Percentiles rank a stretch among this genome's conserved stretches.
These are phyloP conservation scores for Agrochola lota DNA, from an alignment of 2,888 invertebrate species.

Conservation along the genomic window DNA sequence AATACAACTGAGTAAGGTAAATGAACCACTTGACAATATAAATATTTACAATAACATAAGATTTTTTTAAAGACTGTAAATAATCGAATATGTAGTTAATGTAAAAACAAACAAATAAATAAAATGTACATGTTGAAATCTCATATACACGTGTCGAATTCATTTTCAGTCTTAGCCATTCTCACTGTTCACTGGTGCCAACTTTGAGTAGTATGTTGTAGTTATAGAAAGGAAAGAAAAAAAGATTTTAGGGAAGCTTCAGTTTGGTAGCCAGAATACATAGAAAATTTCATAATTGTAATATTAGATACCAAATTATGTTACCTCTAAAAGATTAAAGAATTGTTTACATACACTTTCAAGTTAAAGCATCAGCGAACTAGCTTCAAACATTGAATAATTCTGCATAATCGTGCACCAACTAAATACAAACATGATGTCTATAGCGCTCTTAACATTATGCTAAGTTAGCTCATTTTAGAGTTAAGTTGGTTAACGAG, in stretches of 20 bases:
- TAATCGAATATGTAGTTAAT: slow-evolving; percentile 51
- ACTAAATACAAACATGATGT: slow-evolving; percentile 41
- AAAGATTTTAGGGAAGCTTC: background rate
- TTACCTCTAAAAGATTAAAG: background rate
- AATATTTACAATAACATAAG: slow-evolving; percentile 59
- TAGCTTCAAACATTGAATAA: slow-evolving; percentile 65
- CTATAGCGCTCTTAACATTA: slow-evolving; percentile 11
- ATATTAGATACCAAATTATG: background rate
- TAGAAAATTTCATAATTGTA: background rate
- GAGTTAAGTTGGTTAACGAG: background rate
- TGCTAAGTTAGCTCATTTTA: background rate
- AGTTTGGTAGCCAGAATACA: background rate
- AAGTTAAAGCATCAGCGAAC: slow-evolving; percentile 61
- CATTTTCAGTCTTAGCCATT: slow-evolving; percentile 76
- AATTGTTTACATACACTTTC: background rate
- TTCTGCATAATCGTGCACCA: slow-evolving; percentile 54
- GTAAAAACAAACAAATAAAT: slow-evolving; percentile 66
- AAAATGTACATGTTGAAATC: slow-evolving; percentile 67
- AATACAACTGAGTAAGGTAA: slow-evolving; percentile 35
- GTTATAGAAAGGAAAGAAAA: background rate
- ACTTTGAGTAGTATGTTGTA: background rate
- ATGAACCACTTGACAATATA: slow-evolving; percentile 36
- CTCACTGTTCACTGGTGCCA: slow-evolving; percentile 62
- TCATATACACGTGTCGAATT: slow-evolving; percentile 70
- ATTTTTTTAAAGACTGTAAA: slow-evolving; percentile 31